Percentiles rank a stretch among this genome's conserved stretches.
Evolutionary conservation across 2,113 vertebrate genomes (phyloP).

Genomic region (Syngnathus floridae): DNA sequence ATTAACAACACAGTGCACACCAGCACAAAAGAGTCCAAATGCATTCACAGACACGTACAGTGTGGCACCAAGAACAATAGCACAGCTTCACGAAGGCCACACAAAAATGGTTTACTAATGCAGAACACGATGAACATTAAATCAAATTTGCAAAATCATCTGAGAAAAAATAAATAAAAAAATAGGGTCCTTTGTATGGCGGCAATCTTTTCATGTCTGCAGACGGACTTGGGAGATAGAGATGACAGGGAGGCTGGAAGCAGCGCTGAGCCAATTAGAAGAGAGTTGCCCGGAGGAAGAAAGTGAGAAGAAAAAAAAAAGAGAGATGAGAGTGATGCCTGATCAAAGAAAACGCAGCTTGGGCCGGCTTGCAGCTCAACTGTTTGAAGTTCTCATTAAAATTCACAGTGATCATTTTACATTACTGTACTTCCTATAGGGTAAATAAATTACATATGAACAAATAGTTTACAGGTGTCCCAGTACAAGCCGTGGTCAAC

Average conservation of each 20-base stretch:
- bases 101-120: not conserved
- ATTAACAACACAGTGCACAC: conserved; percentile 60
- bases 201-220: conserved; percentile 55
- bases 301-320: conserved; percentile 33
- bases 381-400: conserved; percentile 73
- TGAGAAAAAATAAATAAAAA: not conserved
- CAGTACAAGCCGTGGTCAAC: not conserved
- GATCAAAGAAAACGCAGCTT: conserved; percentile 66
- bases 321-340: conserved; percentile 41
- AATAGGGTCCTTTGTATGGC: conserved; percentile 11
- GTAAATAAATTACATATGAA: not conserved
- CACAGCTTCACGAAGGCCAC: not conserved
- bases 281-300: conserved; percentile 53
- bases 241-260: conserved; percentile 48
- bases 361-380: conserved; percentile 38
- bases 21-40: conserved; percentile 18
- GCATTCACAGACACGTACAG: not conserved
- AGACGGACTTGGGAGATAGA: conserved; percentile 46
- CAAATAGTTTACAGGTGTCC: not conserved
- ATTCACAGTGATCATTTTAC: conserved; percentile 45
- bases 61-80: not conserved
- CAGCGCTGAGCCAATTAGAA: conserved; percentile 59
- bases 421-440: not conserved
- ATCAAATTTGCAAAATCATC: not conserved
- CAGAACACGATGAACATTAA: not conserved